Percentiles rank a stretch among this genome's conserved stretches.
phyloP scores from a whole-genome alignment of 2,797 vertebrate species.

The Pangasius macronema region DNA sequence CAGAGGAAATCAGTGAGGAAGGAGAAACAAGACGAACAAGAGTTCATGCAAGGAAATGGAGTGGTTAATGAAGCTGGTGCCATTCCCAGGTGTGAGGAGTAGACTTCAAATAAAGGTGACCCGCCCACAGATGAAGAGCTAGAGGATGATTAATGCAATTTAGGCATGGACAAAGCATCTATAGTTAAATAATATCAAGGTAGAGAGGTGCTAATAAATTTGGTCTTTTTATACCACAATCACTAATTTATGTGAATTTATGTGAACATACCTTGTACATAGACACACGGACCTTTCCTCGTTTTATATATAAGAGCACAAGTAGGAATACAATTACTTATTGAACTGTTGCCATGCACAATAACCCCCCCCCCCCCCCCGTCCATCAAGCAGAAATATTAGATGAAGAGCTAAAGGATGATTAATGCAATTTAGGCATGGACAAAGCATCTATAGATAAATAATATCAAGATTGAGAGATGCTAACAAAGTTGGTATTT shows the following conservation, averaged over 20 bases:
- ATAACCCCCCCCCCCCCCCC: too few species aligned
- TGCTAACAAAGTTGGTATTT: not conserved
- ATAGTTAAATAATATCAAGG: not conserved
- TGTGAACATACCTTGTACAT: too few species aligned
- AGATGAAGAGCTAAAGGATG: not conserved
- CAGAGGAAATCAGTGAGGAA: slow-evolving; percentile 68
- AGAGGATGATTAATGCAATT: not conserved
- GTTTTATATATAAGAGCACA: too few species aligned
- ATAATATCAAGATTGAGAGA: not conserved
- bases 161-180: not conserved
- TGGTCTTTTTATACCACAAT: too few species aligned
- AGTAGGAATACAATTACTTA: too few species aligned
- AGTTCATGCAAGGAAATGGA: slow-evolving; percentile 31
- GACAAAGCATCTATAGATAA: not conserved
- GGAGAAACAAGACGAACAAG: slow-evolving; percentile 17
- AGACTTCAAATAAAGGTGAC: not conserved
- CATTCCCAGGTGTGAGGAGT: slow-evolving; percentile 42
- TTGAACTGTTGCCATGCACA: too few species aligned
- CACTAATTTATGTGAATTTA: too few species aligned
- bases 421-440: not conserved
- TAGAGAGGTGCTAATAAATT: too few species aligned
- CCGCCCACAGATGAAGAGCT: not conserved
- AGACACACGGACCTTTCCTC: too few species aligned
- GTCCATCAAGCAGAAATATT: too few species aligned
- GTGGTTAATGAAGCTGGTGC: slow-evolving; percentile 33